Evolutionary conservation across 2,797 vertebrate genomes (phyloP), one percentile per base, ranked within the genome.

Genomic region (Danionella dracula): DNA sequence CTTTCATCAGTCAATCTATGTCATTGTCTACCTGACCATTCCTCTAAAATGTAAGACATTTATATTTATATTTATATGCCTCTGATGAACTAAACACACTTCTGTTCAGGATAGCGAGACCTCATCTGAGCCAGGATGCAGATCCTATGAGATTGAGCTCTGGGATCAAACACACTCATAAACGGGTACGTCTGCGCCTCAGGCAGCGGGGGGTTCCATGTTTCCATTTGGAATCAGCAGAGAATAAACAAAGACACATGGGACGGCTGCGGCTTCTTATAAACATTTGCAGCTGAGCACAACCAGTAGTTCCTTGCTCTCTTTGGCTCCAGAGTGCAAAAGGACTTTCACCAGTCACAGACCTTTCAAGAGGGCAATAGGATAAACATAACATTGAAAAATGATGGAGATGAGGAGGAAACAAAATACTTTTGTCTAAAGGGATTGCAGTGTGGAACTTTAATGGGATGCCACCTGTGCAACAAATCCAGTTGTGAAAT

Each of bases 261-360:
- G 41, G 34, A 66, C 7, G 38, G 15, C 27, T 1, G 9, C 38
- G 21, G 49, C 9, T 55, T 8, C 9, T 44, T 51, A 44, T n/a
- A 21, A 54, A 45, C 46, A 4, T 42, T 53, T 2, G 13, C 40
- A 20, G 49, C 23, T 59, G 56, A 69, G 34, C 35, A 63, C 10
- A 17, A 23, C 50, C 45, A 54, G 49, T 38, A 48, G 48, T 49
- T 66, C 34, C 16, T 35, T 70, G 17, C 37, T 68, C 42, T 29
- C 15, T 70, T 12, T 27, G 19, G n/a, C n/a, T n/a, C n/a, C n/a
- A 32, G 38, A 45, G 7, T 40, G 19, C 12, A 62, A n/a, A 50
- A 73, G 48, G 69, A 73, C 56, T 60, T 67, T 37, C 76, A 75
- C 72, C 65, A 70, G 71, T 60, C 69, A 68, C 23, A 27, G 23